Conservation (phyloP, 1,140 invertebrate genomes). For the Caenorhabditis brenneri region DNA sequence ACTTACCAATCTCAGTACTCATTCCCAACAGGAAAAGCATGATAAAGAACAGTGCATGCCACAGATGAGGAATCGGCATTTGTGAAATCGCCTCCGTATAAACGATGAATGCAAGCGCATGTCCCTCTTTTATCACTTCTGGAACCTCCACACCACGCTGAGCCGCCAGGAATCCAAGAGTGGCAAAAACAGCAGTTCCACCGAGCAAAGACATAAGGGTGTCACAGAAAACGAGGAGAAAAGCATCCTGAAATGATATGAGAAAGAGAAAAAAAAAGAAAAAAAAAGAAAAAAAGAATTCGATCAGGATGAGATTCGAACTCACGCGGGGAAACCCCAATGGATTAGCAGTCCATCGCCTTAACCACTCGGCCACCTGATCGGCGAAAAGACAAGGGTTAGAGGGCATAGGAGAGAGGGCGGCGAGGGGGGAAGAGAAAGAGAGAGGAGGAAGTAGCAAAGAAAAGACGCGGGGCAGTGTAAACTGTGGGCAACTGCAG, state of each 20-base stretch:
- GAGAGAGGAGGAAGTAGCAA: background rate
- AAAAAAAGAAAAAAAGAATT: background rate
- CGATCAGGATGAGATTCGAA: constrained; percentile 57
- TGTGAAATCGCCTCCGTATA: constrained; percentile 72
- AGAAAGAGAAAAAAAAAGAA: background rate
- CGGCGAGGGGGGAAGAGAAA: background rate
- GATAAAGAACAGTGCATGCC: constrained; percentile 72
- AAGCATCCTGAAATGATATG: constrained; percentile 73
- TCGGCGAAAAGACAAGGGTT: background rate
- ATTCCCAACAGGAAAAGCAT: constrained; percentile 72
- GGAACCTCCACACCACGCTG: constrained; percentile 72
- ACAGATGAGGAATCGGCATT: constrained; percentile 73
- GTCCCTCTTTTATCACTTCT: constrained; percentile 75
- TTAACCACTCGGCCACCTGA: constrained; percentile 65
- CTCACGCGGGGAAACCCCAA: constrained; percentile 69
- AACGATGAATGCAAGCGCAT: constrained; percentile 66
- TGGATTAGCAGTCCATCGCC: constrained; percentile 66
- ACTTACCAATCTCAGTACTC: constrained; percentile 65
- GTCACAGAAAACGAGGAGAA: constrained; percentile 78
- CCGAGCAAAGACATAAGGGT: constrained; percentile 77
- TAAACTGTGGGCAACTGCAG: no score
- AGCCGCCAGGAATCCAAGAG: constrained; percentile 76
- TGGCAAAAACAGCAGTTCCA: constrained; percentile 75
- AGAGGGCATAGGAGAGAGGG: background rate
- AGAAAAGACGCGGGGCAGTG: constrained; percentile 67